Base-by-base conservation (phyloP, 2,797 vertebrate species). In the Gastrophryne carolinensis region DNA sequence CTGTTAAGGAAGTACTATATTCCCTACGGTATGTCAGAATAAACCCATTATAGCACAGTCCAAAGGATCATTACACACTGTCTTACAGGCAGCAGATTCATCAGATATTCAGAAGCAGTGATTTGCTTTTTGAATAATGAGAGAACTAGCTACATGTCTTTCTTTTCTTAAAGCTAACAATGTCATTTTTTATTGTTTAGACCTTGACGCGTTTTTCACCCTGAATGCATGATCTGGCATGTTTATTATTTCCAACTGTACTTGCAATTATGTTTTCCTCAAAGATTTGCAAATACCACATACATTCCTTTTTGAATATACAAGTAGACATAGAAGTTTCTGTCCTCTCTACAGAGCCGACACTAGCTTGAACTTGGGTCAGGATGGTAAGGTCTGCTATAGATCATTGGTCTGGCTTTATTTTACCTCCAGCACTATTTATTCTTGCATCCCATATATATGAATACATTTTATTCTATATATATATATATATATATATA, bases 81-180 rank as follows among this genome's bases (percentile, higher is more conserved):
- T 78, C 75, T 78, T 66, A 57, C 75, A 78, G 75, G 75, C 75
- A 78, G 75, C 49, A 72, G 68, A 78, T 78, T 78, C 75, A 78
- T 78, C 75, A 78, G 75, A 78, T 68, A 78, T 78, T 70, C 75
- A 72, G 68, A 60, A 78, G 67, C 68, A 78, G 60, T 71, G 60
- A 78, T 78, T 72, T 78, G 75, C 68, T 62, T 78, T 78, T 78
- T 78, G 75, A 78, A 78, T 78, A 78, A 78, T 78, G 75, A 78
- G 71, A 72, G 68, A 41, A 65, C 44, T 34, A 72, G 68, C 67
- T 72, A 64, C 75, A 71, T 77, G 75, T 78, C 75, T 78, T 71
- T 70, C 68, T 78, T 72, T 78, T 72, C 67, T 64, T 71, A 71
- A 72, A 65, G 35, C 75, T 72, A 65, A 72, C 52, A 78, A 72